Evolutionary conservation across 2,113 vertebrate genomes (phyloP), one percentile per base, ranked within the genome.

Genomic region (Delphinus delphis): DNA sequence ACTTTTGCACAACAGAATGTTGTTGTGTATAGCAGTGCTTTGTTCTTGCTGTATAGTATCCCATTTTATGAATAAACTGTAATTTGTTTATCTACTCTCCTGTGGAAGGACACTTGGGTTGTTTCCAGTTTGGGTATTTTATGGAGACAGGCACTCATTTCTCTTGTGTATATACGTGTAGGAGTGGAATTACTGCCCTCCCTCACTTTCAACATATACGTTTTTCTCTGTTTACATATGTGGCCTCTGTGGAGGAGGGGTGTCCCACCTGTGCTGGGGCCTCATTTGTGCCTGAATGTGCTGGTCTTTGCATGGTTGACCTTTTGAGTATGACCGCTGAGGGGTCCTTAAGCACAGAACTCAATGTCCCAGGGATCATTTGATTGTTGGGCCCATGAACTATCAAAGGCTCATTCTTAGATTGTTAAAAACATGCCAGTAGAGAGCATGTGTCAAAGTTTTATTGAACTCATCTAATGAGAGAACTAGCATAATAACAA

Each of bases 41-140:
- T 67, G 50, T 93, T 79, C 82, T 97, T 93, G 77, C 41, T 88
- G 25, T 77, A 38, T 80, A 53, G 63, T 85, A 53, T 77, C 44
- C 38, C n/a, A 85, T 62, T 44, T 44, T 92, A 91, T 90, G 84
- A 70, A 60, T 71, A 81, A 44, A 68, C 25, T 70, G 77, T 88
- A 18, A 81, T 93, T 90, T 63, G 25, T 62, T 97, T 92, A 81
- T 65, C 28, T 4, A 28, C 58, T 86, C 20, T 93, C 26, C 26
- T 91, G n/a, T 77, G 71, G 82, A 50, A 77, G 14, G 44, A 53
- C 15, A 82, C 73, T 90, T 88, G 79, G 23, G 33, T 92, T 81
- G 14, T 94, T 98, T 97, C 76, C 67, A 88, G n/a, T 76, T 93
- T 87, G 58, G 63, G 53, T 47, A n/a, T 80, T 88, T 94, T 77